phyloP scores from a whole-genome alignment of 2,797 vertebrate genomes.

The Ptychobarbus kaznakovi region DNA sequence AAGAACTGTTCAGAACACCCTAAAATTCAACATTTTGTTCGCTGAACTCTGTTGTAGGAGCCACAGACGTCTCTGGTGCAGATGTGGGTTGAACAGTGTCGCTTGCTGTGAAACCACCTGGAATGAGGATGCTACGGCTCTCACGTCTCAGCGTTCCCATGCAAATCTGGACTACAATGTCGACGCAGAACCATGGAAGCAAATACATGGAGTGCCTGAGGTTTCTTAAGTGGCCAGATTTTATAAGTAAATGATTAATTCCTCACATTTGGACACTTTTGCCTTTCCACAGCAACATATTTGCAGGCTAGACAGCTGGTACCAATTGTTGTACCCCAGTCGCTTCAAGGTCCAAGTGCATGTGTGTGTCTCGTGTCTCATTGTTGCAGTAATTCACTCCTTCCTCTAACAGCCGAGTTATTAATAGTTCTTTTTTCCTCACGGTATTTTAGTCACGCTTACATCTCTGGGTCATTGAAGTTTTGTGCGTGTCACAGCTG shows the following conservation, averaged over 20 bases:
- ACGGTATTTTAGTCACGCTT: slow-evolving; percentile 78
- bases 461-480: slow-evolving; percentile 77
- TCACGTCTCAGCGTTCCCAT: slow-evolving; percentile 33
- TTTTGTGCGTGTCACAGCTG: slow-evolving; percentile 68
- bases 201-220: slow-evolving; percentile 80
- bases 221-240: slow-evolving; percentile 78
- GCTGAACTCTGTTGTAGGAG: slow-evolving; percentile 22
- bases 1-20: not conserved
- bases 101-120: slow-evolving; percentile 46
- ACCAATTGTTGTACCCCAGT: slow-evolving; percentile 79
- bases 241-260: slow-evolving; percentile 83
- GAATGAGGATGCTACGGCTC: slow-evolving; percentile 28
- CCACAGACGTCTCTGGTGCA: not conserved
- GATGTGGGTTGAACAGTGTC: slow-evolving; percentile 21
- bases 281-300: slow-evolving; percentile 75
- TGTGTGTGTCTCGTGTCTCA: slow-evolving; percentile 80
- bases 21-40: not conserved
- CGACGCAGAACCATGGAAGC: slow-evolving; percentile 70
- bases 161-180: slow-evolving; percentile 29
- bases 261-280: slow-evolving; percentile 78
- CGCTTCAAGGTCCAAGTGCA: slow-evolving; percentile 74
- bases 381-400: slow-evolving; percentile 78
- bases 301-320: slow-evolving; percentile 81
- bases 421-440: slow-evolving; percentile 76
- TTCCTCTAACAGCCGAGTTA: slow-evolving; percentile 75